phyloP scores from a whole-genome alignment of 2,888 invertebrate genomes.

The Spicauda simplicius region DNA sequence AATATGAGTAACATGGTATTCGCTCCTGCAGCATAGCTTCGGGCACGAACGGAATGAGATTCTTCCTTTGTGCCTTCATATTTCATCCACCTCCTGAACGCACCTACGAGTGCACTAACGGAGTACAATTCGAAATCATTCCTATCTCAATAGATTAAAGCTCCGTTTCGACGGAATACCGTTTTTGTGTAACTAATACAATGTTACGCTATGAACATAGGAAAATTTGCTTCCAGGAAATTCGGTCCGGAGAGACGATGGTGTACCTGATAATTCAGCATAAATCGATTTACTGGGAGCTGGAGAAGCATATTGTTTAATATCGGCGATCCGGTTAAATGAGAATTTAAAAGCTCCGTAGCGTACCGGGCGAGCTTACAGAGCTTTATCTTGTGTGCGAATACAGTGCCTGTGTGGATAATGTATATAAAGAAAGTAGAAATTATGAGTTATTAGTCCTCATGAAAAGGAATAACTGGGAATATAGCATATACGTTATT shows the following conservation, averaged over 20 bases:
- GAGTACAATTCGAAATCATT: slow-evolving; percentile 49
- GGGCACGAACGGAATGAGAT: slow-evolving; percentile 68
- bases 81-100: slow-evolving; percentile 68
- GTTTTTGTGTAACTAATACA: slow-evolving; percentile 53
- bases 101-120: slow-evolving; percentile 51
- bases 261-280: slow-evolving; percentile 64
- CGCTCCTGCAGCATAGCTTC: slow-evolving; percentile 55
- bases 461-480: too few relatives aligned
- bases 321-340: slow-evolving; percentile 45
- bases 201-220: slow-evolving; percentile 61
- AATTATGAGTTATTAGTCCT: too few relatives aligned
- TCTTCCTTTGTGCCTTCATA: slow-evolving; percentile 74
- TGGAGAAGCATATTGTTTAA: slow-evolving; percentile 58
- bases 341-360: slow-evolving; percentile 52
- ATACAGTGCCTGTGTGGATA: slow-evolving; percentile 26
- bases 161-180: slow-evolving; percentile 50
- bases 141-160: slow-evolving; percentile 55
- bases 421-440: slow-evolving; percentile 13
- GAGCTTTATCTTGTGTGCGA: slow-evolving; percentile 24
- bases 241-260: slow-evolving; percentile 56
- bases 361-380: slow-evolving; percentile 2
- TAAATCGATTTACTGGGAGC: slow-evolving; percentile 60
- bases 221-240: slow-evolving; percentile 70
- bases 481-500: not conserved
- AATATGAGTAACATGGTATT: slow-evolving; percentile 43